Conservation (phyloP, 2,888 invertebrate genomes). For the Lottia scabra region DNA sequence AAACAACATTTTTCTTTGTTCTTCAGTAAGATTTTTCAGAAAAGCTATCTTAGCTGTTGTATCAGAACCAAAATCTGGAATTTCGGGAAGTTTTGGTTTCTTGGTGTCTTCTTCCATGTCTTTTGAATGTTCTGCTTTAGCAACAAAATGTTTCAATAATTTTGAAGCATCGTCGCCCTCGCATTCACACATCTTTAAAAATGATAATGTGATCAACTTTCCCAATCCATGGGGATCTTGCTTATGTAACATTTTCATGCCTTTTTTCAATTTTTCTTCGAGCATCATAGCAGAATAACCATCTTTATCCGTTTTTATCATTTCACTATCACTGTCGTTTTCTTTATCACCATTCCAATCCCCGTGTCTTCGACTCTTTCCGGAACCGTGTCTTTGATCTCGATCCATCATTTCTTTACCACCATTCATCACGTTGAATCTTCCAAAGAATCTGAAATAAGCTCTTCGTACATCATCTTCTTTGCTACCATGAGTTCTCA, state of each 20-base stretch:
- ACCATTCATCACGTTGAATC: not conserved
- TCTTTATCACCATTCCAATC: not conserved
- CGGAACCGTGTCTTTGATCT: not conserved
- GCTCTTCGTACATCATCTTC: not conserved
- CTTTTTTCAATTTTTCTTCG: not conserved
- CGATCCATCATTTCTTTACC: not conserved
- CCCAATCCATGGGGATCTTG: not conserved
- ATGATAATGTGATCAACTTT: not conserved
- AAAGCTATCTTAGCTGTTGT: not conserved
- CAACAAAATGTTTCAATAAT: not conserved
- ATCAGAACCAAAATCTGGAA: not conserved
- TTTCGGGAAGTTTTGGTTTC: not conserved
- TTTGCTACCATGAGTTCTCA: not conserved
- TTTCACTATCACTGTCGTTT: not conserved
- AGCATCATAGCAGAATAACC: not conserved
- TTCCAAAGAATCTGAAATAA: not conserved
- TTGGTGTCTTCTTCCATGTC: not conserved
- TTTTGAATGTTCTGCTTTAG: not conserved
- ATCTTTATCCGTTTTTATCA: not conserved
- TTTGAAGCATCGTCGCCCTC: not conserved
- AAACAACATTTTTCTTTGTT: not conserved
- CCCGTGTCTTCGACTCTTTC: not conserved
- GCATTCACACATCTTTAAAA: conserved; percentile 4
- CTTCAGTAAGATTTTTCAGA: not conserved
- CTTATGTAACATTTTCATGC: not conserved